Conservation (phyloP, 2,888 invertebrate species). For the Drosophila anceps region DNA sequence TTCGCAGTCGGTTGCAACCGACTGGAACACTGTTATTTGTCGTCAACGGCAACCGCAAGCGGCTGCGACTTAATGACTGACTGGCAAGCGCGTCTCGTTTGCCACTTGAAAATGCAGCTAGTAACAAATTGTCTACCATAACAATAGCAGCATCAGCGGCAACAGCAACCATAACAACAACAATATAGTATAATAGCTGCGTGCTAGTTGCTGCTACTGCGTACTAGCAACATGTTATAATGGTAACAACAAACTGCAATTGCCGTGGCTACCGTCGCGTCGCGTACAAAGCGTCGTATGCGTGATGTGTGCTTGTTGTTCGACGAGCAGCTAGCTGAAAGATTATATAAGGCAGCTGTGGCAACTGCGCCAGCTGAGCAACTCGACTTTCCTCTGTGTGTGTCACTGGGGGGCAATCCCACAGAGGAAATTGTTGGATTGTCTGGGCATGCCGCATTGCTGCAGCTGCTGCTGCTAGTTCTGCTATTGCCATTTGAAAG, state of each 20-base stretch:
- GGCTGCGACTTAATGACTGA: constrained; percentile 57
- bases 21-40: background rate
- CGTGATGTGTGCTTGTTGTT: constrained; percentile 54
- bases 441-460: constrained; percentile 21
- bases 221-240: constrained; percentile 38
- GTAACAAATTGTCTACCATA: constrained; percentile 61
- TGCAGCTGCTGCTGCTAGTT: constrained; percentile 27
- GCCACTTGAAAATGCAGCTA: constrained; percentile 69
- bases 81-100: constrained; percentile 61
- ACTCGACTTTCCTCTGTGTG: constrained; percentile 18
- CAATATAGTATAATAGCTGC: constrained; percentile 14
- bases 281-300: constrained; percentile 60
- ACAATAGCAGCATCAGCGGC: constrained; percentile 32
- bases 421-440: constrained; percentile 26
- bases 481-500: constrained; percentile 34
- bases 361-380: constrained; percentile 15
- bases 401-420: constrained; percentile 39
- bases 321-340: constrained; percentile 22
- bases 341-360: constrained; percentile 50
- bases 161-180: constrained; percentile 20
- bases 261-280: constrained; percentile 48
- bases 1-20: constrained; percentile 1
- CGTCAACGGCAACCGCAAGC: constrained; percentile 30
- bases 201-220: constrained; percentile 18
- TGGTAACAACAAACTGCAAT: constrained; percentile 56